Conservation (phyloP, 2,888 invertebrate species). For the Acleris emargana region DNA sequence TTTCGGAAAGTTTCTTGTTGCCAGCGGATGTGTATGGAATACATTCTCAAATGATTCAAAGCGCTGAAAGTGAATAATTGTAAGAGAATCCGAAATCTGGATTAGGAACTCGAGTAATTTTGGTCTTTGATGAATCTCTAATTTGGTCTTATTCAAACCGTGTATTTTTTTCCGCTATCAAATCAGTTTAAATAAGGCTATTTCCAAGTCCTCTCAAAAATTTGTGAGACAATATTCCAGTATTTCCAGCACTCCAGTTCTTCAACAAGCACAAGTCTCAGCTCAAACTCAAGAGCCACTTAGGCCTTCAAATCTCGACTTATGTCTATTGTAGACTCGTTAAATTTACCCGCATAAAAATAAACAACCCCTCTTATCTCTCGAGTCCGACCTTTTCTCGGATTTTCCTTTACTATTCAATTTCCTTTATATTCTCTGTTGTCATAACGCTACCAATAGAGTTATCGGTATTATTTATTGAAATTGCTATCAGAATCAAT, state of each 20-base stretch:
- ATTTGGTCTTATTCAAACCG: too few relatives aligned
- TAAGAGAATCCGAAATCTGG: too few relatives aligned
- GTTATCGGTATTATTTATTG: slow-evolving; percentile 27
- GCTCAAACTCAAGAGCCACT: slow-evolving; percentile 17
- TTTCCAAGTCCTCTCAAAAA: neutral
- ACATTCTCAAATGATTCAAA: too few relatives aligned
- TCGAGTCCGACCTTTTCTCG: slow-evolving; percentile 30
- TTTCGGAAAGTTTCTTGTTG: too few relatives aligned
- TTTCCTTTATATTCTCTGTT: slow-evolving; percentile 35
- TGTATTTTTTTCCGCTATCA: too few relatives aligned
- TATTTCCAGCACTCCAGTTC: slow-evolving; percentile 4
- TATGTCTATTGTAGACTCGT: slow-evolving; percentile 27
- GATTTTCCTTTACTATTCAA: slow-evolving; percentile 34
- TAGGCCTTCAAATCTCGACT: slow-evolving; percentile 16
- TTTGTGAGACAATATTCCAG: neutral
- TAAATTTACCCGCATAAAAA: slow-evolving; percentile 28
- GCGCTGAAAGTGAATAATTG: too few relatives aligned
- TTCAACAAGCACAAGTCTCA: slow-evolving; percentile 25
- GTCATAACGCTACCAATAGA: slow-evolving; percentile 31
- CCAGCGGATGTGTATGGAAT: too few relatives aligned
- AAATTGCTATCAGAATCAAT: slow-evolving; percentile 18
- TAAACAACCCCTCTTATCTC: slow-evolving; percentile 29
- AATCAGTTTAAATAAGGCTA: too few relatives aligned
- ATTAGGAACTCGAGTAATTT: too few relatives aligned
- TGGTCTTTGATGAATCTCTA: too few relatives aligned